Conservation (phyloP, 2,888 invertebrate species). For the Oscheius sp. region DNA sequence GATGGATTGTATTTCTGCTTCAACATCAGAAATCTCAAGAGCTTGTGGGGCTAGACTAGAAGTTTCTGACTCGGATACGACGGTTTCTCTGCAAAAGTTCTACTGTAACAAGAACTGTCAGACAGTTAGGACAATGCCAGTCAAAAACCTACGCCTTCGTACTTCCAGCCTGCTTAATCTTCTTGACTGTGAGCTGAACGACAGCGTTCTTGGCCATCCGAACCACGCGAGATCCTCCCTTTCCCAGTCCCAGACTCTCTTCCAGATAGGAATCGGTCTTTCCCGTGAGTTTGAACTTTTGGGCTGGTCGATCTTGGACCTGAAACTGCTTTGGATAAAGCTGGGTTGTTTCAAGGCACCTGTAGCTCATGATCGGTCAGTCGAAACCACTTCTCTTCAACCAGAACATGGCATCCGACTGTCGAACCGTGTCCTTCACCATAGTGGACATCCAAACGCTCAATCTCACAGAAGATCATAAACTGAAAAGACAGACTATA, state of each 20-base stretch:
- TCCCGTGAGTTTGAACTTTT: neutral
- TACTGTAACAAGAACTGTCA: too few relatives aligned
- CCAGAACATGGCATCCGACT: neutral
- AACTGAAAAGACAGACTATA: slow-evolving; percentile 3
- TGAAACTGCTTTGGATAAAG: neutral
- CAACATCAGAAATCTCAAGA: slow-evolving; percentile 10
- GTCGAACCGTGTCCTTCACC: slow-evolving; percentile 12
- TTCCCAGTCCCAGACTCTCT: neutral
- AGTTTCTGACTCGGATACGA: slow-evolving; percentile 2
- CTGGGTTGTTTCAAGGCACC: neutral
- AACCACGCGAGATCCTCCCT: slow-evolving; percentile 10
- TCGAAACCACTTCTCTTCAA: slow-evolving; percentile 9
- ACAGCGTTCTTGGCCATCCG: neutral
- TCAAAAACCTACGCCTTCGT: neutral
- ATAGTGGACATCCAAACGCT: neutral
- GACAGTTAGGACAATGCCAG: too few relatives aligned
- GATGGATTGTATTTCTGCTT: neutral
- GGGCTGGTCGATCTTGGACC: neutral
- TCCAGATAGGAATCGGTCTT: neutral
- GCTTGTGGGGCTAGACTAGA: slow-evolving; percentile 4
- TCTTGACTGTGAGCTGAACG: neutral
- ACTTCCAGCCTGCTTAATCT: slow-evolving; percentile 10
- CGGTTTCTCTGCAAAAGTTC: neutral
- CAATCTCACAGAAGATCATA: slow-evolving; percentile 14
- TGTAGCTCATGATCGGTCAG: neutral